Conservation (phyloP, 1,140 invertebrate species). For the Metaphire vulgaris region DNA sequence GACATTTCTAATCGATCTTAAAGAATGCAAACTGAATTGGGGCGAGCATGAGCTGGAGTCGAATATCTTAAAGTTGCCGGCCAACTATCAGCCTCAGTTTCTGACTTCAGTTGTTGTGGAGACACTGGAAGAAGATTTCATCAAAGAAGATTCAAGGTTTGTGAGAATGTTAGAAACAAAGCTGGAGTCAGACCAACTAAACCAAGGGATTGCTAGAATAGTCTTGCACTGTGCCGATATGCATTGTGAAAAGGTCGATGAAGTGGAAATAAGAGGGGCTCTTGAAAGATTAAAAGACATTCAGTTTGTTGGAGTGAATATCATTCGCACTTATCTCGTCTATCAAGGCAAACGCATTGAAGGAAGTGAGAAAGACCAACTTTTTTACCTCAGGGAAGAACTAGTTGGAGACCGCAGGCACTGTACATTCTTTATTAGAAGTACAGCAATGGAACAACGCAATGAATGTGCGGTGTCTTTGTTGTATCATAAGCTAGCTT, state of each 20-base stretch:
- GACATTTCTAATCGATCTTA: neutral
- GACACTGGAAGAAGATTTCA: neutral
- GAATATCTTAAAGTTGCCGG: neutral
- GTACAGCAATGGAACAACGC: too few species aligned
- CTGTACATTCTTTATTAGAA: too few species aligned
- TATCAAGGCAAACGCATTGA: neutral
- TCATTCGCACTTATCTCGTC: neutral
- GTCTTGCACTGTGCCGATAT: neutral
- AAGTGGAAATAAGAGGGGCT: neutral
- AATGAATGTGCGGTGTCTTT: too few species aligned
- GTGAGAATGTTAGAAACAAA: neutral
- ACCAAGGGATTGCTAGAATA: neutral
- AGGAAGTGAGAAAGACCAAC: neutral
- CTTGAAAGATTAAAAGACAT: neutral
- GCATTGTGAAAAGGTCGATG: neutral
- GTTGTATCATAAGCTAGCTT: too few species aligned
- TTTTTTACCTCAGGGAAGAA: too few species aligned
- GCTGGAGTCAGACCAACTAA: neutral
- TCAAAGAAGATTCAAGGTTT: neutral
- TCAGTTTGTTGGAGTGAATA: neutral
- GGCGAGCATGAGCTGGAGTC: neutral
- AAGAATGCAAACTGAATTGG: neutral
- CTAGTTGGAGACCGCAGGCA: too few species aligned
- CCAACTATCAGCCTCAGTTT: neutral
- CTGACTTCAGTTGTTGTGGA: neutral